A percentile compares a stretch with the other conserved stretches of the same genome.
Evolutionary conservation across 2,797 vertebrate genomes (phyloP).

Genomic region (Microhierax caerulescens): DNA sequence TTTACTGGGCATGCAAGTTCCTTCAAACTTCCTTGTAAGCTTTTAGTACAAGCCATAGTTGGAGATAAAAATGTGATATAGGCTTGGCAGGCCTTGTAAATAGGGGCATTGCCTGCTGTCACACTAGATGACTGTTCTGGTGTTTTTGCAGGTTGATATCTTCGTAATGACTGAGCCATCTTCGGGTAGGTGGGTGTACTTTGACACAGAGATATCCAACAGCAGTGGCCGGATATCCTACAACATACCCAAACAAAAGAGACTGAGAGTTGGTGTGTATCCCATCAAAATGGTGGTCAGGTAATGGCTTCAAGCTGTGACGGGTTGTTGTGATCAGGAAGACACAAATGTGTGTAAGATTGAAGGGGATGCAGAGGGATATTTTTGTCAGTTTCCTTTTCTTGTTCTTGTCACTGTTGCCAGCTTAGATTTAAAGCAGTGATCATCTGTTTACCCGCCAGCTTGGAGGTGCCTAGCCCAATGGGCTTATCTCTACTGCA

Average conservation of each 20-base stretch:
- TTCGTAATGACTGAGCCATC: constrained; percentile 93
- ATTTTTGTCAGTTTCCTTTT: not conserved
- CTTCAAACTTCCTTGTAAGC: not conserved
- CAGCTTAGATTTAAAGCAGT: not conserved
- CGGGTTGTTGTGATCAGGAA: not conserved
- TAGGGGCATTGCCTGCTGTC: not conserved
- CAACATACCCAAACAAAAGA: constrained; percentile 88
- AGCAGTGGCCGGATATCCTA: constrained; percentile 92
- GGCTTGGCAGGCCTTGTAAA: not conserved
- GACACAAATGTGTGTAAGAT: not conserved
- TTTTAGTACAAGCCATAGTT: not conserved
- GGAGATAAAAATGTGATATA: not conserved
- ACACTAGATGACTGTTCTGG: not conserved
- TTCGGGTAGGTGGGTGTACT: constrained; percentile 92
- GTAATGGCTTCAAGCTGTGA: constrained; percentile 71
- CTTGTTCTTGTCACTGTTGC: not conserved
- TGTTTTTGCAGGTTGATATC: constrained; percentile 86
- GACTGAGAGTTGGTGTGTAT: constrained; percentile 89
- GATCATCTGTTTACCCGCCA: not conserved
- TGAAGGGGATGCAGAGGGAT: not conserved
- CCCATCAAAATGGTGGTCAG: constrained; percentile 98
- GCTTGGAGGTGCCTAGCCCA: not conserved
- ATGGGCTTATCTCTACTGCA: not conserved
- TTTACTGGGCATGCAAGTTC: not conserved
- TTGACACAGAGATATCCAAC: constrained; percentile 95